phyloP scores from a whole-genome alignment of 2,113 vertebrate genomes.

The Thunnus thynnus region DNA sequence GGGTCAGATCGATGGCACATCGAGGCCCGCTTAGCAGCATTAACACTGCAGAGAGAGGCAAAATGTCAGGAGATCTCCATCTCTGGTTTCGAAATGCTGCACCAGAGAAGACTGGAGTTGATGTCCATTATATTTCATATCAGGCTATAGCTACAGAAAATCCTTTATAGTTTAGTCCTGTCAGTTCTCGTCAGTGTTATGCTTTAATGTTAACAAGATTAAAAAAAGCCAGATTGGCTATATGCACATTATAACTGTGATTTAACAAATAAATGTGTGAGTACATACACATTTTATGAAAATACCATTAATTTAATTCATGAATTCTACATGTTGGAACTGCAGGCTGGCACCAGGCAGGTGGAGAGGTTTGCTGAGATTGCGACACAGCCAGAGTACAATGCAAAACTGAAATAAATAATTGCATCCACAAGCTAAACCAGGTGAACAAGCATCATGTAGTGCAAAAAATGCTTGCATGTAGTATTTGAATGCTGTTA shows the following conservation, averaged over 20 bases:
- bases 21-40: conserved; percentile 27
- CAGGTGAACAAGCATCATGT: background rate
- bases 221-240: background rate
- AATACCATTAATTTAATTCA: background rate
- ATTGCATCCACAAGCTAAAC: background rate
- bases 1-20: conserved; percentile 61
- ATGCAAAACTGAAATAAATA: background rate
- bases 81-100: conserved; percentile 4
- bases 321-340: background rate
- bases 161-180: background rate
- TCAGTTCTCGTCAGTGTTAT: background rate
- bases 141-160: background rate
- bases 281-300: background rate
- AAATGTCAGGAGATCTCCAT: conserved; percentile 31
- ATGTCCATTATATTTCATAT: background rate
- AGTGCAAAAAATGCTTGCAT: background rate
- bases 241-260: background rate
- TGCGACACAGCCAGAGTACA: too few relatives aligned
- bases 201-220: background rate
- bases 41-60: conserved; percentile 20
- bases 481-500: background rate
- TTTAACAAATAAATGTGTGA: background rate
- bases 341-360: background rate
- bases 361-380: too few relatives aligned
- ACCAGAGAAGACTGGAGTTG: background rate